A percentile compares a stretch with the other conserved stretches of the same genome.
phyloP scores from a whole-genome alignment of 2,888 invertebrate genomes.

The Andrena marginata region DNA sequence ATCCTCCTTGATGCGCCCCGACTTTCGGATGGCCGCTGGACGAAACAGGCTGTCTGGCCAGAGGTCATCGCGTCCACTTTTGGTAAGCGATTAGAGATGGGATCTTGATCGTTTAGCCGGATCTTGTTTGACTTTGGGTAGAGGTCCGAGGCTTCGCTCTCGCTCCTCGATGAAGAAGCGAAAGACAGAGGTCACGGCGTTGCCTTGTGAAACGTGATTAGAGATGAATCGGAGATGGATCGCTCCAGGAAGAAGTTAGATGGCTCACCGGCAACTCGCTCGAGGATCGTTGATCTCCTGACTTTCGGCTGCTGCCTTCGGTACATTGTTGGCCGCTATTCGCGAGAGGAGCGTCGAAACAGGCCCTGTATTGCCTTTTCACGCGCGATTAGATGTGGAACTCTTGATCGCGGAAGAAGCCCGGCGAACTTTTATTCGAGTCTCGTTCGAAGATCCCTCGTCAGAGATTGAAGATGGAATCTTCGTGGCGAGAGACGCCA shows the following conservation, averaged over 20 bases:
- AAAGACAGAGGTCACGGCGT: too few species aligned
- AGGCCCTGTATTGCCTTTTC: too few species aligned
- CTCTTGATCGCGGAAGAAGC: neutral
- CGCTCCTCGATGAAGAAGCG: too few species aligned
- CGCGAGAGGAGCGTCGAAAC: too few species aligned
- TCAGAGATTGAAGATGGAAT: neutral
- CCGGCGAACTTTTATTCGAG: neutral
- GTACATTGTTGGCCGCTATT: too few species aligned
- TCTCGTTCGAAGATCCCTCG: neutral
- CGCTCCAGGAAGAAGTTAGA: too few species aligned
- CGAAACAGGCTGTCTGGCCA: neutral
- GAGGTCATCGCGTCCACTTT: neutral
- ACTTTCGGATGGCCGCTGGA: neutral
- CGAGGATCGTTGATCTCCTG: conserved; percentile 3
- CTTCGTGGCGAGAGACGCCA: neutral
- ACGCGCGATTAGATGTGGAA: too few species aligned
- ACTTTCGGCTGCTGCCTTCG: neutral
- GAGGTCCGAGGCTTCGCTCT: too few species aligned
- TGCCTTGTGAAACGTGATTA: too few species aligned
- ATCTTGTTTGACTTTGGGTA: too few species aligned
- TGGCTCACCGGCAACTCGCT: neutral
- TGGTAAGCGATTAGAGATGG: neutral
- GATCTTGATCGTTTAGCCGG: neutral
- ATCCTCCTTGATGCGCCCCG: neutral
- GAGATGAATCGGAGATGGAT: too few species aligned